Percentiles rank a stretch among this genome's conserved stretches.
Conservation (phyloP, 2,113 vertebrate species). For the Aix galericulata region DNA sequence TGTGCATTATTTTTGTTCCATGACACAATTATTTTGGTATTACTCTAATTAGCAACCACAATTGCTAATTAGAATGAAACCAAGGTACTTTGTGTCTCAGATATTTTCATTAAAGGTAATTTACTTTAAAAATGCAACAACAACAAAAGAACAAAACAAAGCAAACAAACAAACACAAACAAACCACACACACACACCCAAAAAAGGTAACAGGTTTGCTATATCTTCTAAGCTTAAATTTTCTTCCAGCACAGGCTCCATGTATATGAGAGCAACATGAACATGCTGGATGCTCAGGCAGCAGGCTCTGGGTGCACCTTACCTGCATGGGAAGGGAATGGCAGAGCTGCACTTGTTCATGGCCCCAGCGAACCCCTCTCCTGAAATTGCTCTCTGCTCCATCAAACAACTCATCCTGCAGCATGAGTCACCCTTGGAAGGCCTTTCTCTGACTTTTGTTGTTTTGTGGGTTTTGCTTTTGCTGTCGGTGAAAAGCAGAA, state of each 20-base stretch:
- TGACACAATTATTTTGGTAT: constrained; percentile 31
- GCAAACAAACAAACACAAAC: no score
- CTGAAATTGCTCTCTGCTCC: neutral
- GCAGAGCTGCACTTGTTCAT: neutral
- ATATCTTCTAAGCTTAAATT: neutral
- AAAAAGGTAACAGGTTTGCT: neutral
- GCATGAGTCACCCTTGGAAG: rapidly evolving
- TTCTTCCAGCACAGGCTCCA: rapidly evolving
- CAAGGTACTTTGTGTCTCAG: neutral
- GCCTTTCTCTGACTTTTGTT: neutral
- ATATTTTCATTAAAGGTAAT: constrained; percentile 6
- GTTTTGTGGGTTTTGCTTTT: neutral
- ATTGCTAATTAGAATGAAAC: constrained; percentile 19
- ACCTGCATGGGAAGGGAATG: neutral
- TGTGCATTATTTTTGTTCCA: neutral
- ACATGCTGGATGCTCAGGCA: rapidly evolving
- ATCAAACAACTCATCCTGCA: neutral
- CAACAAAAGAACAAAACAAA: neutral
- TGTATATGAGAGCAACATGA: rapidly evolving
- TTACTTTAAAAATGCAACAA: neutral
- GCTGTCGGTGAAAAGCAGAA: neutral
- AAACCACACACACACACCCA: no score
- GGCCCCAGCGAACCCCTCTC: neutral
- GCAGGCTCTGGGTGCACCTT: neutral
- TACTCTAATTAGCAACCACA: constrained; percentile 3